Evolutionary conservation across 2,113 vertebrate genomes (phyloP).

Genomic region (Mohoua ochrocephala): DNA sequence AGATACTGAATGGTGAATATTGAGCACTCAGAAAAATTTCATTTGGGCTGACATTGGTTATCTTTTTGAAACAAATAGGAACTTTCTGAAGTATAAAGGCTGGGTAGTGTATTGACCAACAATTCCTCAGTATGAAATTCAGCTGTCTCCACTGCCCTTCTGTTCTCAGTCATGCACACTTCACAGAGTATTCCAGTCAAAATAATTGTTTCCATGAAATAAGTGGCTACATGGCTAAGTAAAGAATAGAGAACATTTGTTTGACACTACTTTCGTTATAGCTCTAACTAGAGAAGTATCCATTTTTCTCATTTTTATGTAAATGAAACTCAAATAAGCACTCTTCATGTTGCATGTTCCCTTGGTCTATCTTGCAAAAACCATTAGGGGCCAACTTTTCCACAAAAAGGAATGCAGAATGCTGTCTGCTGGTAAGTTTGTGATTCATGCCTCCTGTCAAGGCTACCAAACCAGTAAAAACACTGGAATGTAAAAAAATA

Average conservation of each 20-base stretch:
- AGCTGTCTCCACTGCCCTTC: neutral
- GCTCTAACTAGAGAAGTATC: neutral
- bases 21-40: neutral
- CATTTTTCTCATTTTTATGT: neutral
- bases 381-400: neutral
- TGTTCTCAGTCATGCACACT: neutral
- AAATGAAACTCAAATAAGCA: neutral
- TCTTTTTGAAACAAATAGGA: neutral
- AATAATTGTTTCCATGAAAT: neutral
- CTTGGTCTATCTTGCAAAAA: neutral
- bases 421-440: slow-evolving; percentile 27
- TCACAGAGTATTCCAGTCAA: neutral
- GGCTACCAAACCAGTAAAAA: slow-evolving; percentile 56
- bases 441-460: slow-evolving; percentile 60
- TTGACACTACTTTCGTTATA: neutral
- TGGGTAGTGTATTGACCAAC: neutral
- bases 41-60: neutral
- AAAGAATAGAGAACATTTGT: neutral
- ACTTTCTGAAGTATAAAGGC: neutral
- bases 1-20: neutral
- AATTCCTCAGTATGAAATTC: neutral
- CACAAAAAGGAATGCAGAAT: slow-evolving; percentile 39
- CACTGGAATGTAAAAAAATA: slow-evolving; percentile 57
- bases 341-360: neutral
- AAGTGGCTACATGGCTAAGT: neutral